Base-by-base conservation (phyloP, 1,140 invertebrate genomes). In the Caenorhabditis brenneri region DNA sequence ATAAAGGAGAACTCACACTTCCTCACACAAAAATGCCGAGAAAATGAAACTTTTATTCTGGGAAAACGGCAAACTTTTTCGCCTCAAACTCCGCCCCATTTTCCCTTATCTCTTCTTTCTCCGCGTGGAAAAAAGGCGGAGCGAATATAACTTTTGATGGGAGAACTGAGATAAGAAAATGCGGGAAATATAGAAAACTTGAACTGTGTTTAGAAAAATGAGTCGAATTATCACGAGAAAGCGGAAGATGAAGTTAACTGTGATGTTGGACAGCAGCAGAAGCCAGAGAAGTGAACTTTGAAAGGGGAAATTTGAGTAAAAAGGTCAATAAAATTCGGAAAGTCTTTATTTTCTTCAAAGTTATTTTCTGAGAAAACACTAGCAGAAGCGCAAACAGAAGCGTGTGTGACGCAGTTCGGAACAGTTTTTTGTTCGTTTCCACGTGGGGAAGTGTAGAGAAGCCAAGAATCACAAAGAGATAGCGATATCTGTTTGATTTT, bases 321-420 rank as follows among this genome's bases (percentile, higher is more conserved):
- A 74, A 42, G 22, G 65, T 74, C 65, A 74, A 74, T 10, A 74
- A 31, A 24, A 42, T 1, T 31, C 24, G 10, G 31, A 55, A 55
- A 27, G 24, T 24, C 22, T 42, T n/a, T n/a, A n/a, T n/a, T n/a
- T n/a, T n/a, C n/a, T n/a, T n/a, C n/a, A n/a, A n/a, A 51, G 22
- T n/a, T 9, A 65, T 27, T 58, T 58, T 36, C 60, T 65, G 33
- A 65, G 60, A 65, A 33, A n/a, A n/a, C n/a, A n/a, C n/a, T n/a
- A 74, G 9, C n/a, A 42, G 24, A 27, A 74, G 36, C 5, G 36
- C 31, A 65, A 36, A 65, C 0, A 65, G 24, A 29, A 58, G 7
- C n/a, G n/a, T n/a, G 27, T 12, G 16, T 58, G 55, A 58, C 55
- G 55, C 27, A 58, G 24, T 58, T 58, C 24, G 24, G 27, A 58